A percentile compares a stretch with the other conserved stretches of the same genome.
phyloP scores from a whole-genome alignment of 2,888 invertebrate species.

The Sphinx pinastri region DNA sequence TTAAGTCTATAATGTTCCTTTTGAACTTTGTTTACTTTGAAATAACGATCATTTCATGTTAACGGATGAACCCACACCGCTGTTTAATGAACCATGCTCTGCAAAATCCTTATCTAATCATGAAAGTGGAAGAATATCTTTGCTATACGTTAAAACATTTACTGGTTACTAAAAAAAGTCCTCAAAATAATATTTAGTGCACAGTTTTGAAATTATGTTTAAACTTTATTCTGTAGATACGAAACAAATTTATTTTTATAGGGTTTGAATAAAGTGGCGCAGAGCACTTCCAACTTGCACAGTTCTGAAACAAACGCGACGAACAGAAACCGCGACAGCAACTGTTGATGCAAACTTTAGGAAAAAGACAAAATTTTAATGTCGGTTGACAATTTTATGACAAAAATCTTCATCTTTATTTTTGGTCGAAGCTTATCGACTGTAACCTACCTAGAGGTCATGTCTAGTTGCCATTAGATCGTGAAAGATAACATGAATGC shows the following conservation, averaged over 20 bases:
- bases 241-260: constrained; percentile 70
- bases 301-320: constrained; percentile 53
- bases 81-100: too few relatives aligned
- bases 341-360: constrained; percentile 70
- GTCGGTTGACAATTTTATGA: background rate
- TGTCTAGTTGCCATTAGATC: background rate
- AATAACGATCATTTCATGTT: too few relatives aligned
- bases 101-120: too few relatives aligned
- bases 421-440: too few relatives aligned
- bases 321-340: constrained; percentile 67
- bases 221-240: constrained; percentile 60
- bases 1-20: too few relatives aligned
- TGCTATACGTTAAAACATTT: background rate
- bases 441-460: too few relatives aligned
- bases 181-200: constrained; percentile 5
- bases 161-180: background rate
- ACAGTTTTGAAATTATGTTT: constrained; percentile 46
- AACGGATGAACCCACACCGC: too few relatives aligned
- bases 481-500: background rate
- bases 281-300: constrained; percentile 63
- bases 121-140: too few relatives aligned
- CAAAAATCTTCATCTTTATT: background rate
- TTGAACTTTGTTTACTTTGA: too few relatives aligned
- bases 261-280: constrained; percentile 60
- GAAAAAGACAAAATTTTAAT: constrained; percentile 48